Evolutionary conservation across 2,797 vertebrate genomes (phyloP).

Genomic region (Chelidonichthys spinosus): DNA sequence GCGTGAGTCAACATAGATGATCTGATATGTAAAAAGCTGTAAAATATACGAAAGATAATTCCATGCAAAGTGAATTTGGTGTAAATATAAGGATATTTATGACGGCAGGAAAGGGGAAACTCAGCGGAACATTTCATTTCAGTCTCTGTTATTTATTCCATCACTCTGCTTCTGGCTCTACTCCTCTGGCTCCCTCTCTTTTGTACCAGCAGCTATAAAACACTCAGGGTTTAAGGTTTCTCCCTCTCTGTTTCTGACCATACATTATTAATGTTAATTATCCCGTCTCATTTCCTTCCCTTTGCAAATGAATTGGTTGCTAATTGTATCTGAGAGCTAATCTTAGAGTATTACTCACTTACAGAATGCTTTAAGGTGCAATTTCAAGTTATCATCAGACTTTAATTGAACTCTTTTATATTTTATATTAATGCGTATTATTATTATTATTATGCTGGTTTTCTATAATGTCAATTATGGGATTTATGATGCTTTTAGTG

Average conservation of each 20-base stretch:
- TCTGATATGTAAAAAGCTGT: slow-evolving; percentile 9
- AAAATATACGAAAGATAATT: slow-evolving; percentile 1
- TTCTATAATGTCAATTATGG: not conserved
- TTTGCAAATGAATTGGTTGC: slow-evolving; percentile 68
- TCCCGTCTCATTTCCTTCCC: slow-evolving; percentile 45
- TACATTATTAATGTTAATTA: slow-evolving; percentile 72
- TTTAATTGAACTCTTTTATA: slow-evolving; percentile 15
- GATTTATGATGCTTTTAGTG: slow-evolving; percentile 3
- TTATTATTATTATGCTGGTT: not conserved
- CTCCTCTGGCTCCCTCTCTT: slow-evolving; percentile 22
- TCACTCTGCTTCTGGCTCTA: slow-evolving; percentile 43
- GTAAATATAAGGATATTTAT: slow-evolving; percentile 28
- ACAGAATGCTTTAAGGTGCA: slow-evolving; percentile 22
- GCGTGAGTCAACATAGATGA: not conserved
- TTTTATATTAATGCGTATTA: slow-evolving; percentile 5
- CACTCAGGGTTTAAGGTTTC: slow-evolving; percentile 58
- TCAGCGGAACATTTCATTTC: slow-evolving; percentile 16
- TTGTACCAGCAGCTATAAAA: slow-evolving; percentile 36
- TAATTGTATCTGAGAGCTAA: slow-evolving; percentile 66
- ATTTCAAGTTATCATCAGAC: slow-evolving; percentile 6
- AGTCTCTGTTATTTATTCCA: slow-evolving; percentile 50
- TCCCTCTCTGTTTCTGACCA: slow-evolving; percentile 49
- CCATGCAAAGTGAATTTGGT: slow-evolving; percentile 5
- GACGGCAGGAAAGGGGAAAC: slow-evolving; percentile 23
- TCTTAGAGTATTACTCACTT: slow-evolving; percentile 57